Base-by-base conservation (phyloP, 2,888 invertebrate genomes). In the Melieria crassipennis region DNA sequence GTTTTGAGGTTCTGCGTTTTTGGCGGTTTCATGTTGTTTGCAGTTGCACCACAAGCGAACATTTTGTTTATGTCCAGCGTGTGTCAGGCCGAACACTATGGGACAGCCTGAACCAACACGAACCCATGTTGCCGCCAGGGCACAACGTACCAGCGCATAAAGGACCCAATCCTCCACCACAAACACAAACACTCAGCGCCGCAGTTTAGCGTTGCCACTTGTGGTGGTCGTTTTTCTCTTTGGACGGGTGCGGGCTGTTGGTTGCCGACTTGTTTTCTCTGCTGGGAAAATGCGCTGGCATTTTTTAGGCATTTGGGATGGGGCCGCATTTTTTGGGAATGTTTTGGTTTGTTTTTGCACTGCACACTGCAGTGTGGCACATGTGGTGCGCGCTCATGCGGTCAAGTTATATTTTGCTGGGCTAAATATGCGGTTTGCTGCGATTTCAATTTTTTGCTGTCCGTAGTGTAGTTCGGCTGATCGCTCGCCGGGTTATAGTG, bases 351-450 rank as follows among this genome's bases (percentile, higher is more conserved):
- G 50, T 66, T 30, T 30, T 30, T 30, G 30, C 2, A n/a, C 30
- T 56, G 57, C 57, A 48, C 43, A 30, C 58, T 71, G 48, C 58
- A 65, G 11, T 58, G 50, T 50, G 30, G 62, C 57, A 66, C 78
- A 75, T 75, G 74, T 78, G 79, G 75, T 78, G 76, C 73, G 74
- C 75, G 72, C 75, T 71, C 62, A 69, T 75, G 77, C 71, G 77
- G 77, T 78, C 71, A 75, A 69, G 72, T 75, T 73, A 70, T 76
- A 75, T 74, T 75, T 75, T 76, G 75, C 75, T 78, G 69, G 76
- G 75, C 80, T 81, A 83, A 78, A 82, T 80, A 79, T 81, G 83
- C 77, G 83, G 80, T 80, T 73, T 58, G 61, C 67, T 66, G 46
- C 66, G 63, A 57, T n/a, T 66, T 46, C 52, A 56, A 71, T 72